Evolutionary conservation across 2,113 vertebrate species (phyloP).

Genomic region (Periophthalmodon schlosseri): DNA sequence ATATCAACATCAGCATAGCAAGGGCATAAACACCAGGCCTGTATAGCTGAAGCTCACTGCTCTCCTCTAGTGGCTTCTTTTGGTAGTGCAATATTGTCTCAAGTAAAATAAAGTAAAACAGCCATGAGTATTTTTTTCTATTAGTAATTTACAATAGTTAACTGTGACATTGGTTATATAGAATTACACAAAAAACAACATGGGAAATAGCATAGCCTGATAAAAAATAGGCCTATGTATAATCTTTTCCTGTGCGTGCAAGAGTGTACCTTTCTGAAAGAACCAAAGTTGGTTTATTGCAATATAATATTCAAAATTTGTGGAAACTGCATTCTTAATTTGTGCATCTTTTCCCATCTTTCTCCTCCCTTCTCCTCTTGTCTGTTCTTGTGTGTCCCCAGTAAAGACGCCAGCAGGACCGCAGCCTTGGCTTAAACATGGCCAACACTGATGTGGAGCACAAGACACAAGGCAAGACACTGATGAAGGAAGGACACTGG

Average conservation of each 20-base stretch:
- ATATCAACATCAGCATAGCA: conserved; percentile 48
- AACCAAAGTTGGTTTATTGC: too few species aligned
- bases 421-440: conserved; percentile 92
- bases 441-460: conserved; percentile 89
- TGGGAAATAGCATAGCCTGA: too few species aligned
- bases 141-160: too few species aligned
- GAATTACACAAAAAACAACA: too few species aligned
- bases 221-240: too few species aligned
- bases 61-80: conserved; percentile 30
- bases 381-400: conserved; percentile 67
- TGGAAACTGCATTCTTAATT: neutral
- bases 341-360: conserved; percentile 12
- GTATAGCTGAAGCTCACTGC: conserved; percentile 11
- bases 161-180: too few species aligned
- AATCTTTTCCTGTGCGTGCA: too few species aligned
- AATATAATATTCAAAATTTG: neutral
- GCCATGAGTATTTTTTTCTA: too few species aligned
- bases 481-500: conserved; percentile 68
- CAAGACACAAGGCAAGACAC: conserved; percentile 81
- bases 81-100: conserved; percentile 12
- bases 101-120: neutral
- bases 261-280: too few species aligned
- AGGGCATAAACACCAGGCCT: conserved; percentile 32
- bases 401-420: conserved; percentile 98
- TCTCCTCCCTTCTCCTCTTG: too few species aligned